phyloP scores from a whole-genome alignment of 2,888 invertebrate species.

The Philereme vetulata region DNA sequence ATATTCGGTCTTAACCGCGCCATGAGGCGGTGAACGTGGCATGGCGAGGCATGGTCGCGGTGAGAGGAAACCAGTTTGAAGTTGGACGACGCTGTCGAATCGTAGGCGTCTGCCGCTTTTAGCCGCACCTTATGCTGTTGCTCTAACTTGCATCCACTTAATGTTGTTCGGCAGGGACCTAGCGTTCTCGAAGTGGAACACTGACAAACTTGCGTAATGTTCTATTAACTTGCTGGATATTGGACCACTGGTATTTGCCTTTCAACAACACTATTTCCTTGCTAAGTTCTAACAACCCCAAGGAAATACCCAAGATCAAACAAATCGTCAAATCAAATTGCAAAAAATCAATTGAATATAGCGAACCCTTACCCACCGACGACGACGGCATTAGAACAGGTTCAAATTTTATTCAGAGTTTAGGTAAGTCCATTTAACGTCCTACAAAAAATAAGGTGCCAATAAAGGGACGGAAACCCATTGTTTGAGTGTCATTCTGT shows the following conservation, averaged over 20 bases:
- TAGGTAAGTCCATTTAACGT: conserved; percentile 73
- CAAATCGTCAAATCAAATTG: conserved; percentile 37
- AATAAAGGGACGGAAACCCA: conserved; percentile 84
- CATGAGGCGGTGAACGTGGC: conserved; percentile 40
- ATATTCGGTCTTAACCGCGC: conserved; percentile 18
- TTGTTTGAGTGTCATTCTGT: conserved; percentile 80
- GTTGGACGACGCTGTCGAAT: conserved; percentile 43
- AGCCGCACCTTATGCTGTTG: conserved; percentile 47
- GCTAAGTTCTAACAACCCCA: background rate
- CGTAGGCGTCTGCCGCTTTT: conserved; percentile 67
- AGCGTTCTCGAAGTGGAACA: conserved; percentile 1
- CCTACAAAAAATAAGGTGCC: conserved; percentile 81
- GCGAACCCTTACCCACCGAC: conserved; percentile 48
- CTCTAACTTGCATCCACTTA: conserved; percentile 25
- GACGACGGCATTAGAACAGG: conserved; percentile 65
- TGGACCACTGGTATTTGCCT: background rate
- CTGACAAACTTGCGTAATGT: conserved; percentile 2
- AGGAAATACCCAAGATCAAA: conserved; percentile 1
- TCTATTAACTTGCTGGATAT: background rate
- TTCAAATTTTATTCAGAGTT: conserved; percentile 73
- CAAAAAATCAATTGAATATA: conserved; percentile 41
- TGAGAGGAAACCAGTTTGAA: conserved; percentile 79
- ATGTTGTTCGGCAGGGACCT: conserved; percentile 16
- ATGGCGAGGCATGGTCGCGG: conserved; percentile 50
- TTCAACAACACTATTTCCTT: background rate